Evolutionary conservation across 2,113 vertebrate species (phyloP).

Genomic region (Phalacrocorax aristotelis): DNA sequence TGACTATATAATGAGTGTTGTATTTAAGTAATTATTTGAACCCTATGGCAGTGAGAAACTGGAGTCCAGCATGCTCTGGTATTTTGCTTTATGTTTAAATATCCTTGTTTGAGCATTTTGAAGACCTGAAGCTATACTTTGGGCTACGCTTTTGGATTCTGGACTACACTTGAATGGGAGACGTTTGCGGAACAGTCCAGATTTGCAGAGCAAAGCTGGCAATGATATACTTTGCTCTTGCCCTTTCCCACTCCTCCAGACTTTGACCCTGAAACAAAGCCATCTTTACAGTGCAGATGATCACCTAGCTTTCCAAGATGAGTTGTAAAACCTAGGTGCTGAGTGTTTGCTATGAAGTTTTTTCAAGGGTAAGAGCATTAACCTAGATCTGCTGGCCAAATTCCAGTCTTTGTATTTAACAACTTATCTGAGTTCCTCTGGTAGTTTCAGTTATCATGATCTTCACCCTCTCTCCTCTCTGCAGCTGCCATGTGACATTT

Average conservation of each 20-base stretch:
- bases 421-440: background rate
- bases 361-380: background rate
- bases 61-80: background rate
- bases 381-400: background rate
- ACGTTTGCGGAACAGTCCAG: background rate
- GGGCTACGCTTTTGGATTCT: background rate
- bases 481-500: background rate
- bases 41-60: background rate
- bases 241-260: background rate
- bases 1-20: slow-evolving; percentile 1
- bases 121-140: background rate
- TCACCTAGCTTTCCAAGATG: background rate
- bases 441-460: background rate
- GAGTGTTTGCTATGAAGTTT: background rate
- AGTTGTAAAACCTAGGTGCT: background rate
- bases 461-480: background rate
- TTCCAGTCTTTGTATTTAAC: background rate
- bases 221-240: background rate
- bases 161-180: background rate
- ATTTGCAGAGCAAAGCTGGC: background rate
- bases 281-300: background rate
- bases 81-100: background rate
- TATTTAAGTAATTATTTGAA: slow-evolving; percentile 41
- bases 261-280: background rate
- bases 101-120: background rate